These are phyloP conservation scores for Helogale parvula DNA, from an alignment of 2,113 vertebrate genomes.

Conservation along the genomic window DNA sequence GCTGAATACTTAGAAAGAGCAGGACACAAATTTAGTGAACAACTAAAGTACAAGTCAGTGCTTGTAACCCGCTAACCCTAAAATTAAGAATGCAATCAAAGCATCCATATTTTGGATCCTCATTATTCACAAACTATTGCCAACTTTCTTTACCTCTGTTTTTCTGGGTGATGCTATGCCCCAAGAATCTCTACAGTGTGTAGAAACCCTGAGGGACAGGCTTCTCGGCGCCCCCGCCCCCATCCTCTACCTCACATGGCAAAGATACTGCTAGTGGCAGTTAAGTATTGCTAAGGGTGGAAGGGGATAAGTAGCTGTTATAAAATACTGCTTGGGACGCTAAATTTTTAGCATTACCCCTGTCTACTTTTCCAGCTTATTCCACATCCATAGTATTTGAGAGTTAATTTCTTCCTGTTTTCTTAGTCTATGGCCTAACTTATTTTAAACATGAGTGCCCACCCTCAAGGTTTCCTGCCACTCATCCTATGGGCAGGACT, in stretches of 20 bases:
- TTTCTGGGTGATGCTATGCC: not conserved
- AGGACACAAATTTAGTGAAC: not conserved
- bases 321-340: not conserved
- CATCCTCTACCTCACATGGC: not conserved
- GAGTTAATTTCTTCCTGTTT: constrained; percentile 58
- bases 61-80: not conserved
- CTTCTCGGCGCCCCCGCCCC: not conserved
- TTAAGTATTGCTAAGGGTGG: not conserved
- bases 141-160: not conserved
- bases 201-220: not conserved
- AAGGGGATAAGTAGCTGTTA: not conserved
- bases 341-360: constrained; percentile 10
- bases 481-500: constrained; percentile 33
- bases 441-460: constrained; percentile 62
- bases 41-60: not conserved
- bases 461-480: constrained; percentile 61
- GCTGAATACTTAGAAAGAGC: not conserved
- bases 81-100: constrained; percentile 10
- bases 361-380: not conserved
- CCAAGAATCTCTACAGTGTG: not conserved
- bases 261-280: not conserved
- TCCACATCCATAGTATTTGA: not conserved
- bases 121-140: not conserved
- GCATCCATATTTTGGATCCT: not conserved
- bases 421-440: not conserved